Evolutionary conservation across 1,140 invertebrate genomes (phyloP).

Genomic region (Musca vetustissima): DNA sequence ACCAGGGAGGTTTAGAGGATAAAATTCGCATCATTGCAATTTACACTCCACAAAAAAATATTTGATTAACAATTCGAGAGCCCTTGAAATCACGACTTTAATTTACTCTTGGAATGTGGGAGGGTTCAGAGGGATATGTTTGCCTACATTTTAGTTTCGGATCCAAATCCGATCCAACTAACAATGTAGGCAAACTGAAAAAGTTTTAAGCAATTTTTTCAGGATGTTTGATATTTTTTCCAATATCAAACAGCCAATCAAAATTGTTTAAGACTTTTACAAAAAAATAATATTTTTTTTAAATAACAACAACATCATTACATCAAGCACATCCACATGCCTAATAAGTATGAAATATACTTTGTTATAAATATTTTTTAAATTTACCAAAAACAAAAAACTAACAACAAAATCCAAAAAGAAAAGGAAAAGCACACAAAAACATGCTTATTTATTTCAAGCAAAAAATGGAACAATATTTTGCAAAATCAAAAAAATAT

Average conservation of each 20-base stretch:
- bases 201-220: background rate
- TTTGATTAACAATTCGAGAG: no score
- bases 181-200: slow-evolving; percentile 36
- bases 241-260: no score
- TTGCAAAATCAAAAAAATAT: background rate
- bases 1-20: no score
- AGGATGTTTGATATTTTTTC: background rate
- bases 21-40: no score
- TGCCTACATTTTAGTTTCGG: slow-evolving; percentile 33
- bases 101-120: slow-evolving; percentile 47
- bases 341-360: slow-evolving; percentile 22
- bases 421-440: background rate
- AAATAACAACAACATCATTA: slow-evolving; percentile 34
- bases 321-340: slow-evolving; percentile 27
- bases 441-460: background rate
- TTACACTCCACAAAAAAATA: no score
- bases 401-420: slow-evolving; percentile 6
- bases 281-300: slow-evolving; percentile 14
- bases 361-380: background rate
- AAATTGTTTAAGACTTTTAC: no score
- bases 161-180: slow-evolving; percentile 25
- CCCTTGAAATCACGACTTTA: background rate
- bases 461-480: background rate
- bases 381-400: no score
- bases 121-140: slow-evolving; percentile 54